Evolutionary conservation across 2,888 invertebrate species (phyloP).

Genomic region (Dastarcus helophoroides): DNA sequence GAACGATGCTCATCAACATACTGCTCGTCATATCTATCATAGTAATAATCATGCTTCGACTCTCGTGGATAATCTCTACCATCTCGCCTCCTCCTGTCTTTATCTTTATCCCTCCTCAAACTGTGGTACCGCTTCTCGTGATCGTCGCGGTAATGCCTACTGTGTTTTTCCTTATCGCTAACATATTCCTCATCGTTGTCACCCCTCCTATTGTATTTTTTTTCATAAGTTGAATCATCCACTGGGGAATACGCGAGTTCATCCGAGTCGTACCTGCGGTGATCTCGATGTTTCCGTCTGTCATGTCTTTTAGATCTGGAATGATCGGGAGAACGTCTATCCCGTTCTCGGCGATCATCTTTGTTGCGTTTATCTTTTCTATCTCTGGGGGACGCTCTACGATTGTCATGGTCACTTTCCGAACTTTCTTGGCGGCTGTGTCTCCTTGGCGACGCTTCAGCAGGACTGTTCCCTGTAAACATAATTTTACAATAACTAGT

Average conservation of each 20-base stretch:
- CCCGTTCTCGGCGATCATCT: constrained; percentile 13
- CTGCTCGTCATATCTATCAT: constrained; percentile 31
- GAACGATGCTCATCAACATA: constrained; percentile 29
- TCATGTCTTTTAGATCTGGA: constrained; percentile 27
- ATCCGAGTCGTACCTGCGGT: too few relatives aligned
- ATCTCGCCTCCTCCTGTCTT: constrained; percentile 35
- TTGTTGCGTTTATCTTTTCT: constrained; percentile 11
- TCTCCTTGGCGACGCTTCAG: constrained; percentile 8
- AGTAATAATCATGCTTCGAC: constrained; percentile 28
- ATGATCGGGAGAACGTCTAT: constrained; percentile 27
- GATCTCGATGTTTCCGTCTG: constrained; percentile 32
- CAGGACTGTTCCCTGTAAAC: too few relatives aligned
- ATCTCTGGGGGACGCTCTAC: constrained; percentile 15
- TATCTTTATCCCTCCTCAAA: constrained; percentile 29
- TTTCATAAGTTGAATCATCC: too few relatives aligned
- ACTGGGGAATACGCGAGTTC: too few relatives aligned
- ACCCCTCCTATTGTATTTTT: constrained; percentile 45
- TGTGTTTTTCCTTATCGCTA: constrained; percentile 51
- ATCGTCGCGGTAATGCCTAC: constrained; percentile 34
- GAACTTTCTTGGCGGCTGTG: constrained; percentile 29
- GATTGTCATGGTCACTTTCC: constrained; percentile 27
- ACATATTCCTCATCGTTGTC: constrained; percentile 60
- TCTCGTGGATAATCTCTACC: constrained; percentile 25
- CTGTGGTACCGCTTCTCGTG: constrained; percentile 33
- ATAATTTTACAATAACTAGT: too few relatives aligned